Evolutionary conservation across 1,140 invertebrate genomes (phyloP).

Genomic region (Cheumatopsyche charites): DNA sequence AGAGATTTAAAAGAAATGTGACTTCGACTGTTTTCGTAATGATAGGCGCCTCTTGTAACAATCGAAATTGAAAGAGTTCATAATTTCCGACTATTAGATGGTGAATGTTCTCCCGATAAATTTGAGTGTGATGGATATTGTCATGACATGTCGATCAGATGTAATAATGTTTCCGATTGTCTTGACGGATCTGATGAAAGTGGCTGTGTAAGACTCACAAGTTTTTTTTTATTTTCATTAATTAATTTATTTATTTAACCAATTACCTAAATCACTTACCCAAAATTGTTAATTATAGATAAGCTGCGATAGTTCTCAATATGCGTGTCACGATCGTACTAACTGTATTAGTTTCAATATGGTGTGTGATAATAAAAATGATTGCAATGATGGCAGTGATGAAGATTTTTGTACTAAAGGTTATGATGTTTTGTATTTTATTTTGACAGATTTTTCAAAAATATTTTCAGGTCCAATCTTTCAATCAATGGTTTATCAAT

Average conservation of each 20-base stretch:
- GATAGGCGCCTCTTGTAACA: too few relatives aligned
- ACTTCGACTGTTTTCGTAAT: too few relatives aligned
- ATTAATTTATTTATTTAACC: not conserved
- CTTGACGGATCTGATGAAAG: conserved; percentile 61
- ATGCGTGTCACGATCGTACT: conserved; percentile 26
- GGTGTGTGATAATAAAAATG: conserved; percentile 62
- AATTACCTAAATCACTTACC: not conserved
- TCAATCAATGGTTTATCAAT: too few relatives aligned
- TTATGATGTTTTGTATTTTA: not conserved
- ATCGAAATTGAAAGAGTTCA: too few relatives aligned
- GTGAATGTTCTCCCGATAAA: conserved; percentile 54
- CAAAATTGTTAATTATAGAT: not conserved
- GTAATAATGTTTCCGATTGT: conserved; percentile 61
- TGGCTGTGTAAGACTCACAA: conserved; percentile 46
- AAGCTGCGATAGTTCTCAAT: not conserved
- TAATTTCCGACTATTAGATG: not conserved
- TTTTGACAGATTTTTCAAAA: too few relatives aligned
- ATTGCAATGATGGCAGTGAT: conserved; percentile 69
- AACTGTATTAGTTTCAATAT: conserved; percentile 39
- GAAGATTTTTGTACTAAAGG: conserved; percentile 58
- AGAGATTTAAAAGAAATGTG: too few relatives aligned
- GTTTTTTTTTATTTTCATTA: not conserved
- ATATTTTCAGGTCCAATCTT: too few relatives aligned
- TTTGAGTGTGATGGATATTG: conserved; percentile 60
- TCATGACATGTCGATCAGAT: conserved; percentile 56